Evolutionary conservation across 92 coral and sea anemone genomes (phyloP), one percentile per base, ranked within the genome.

Genomic region (Actinostola sp.): DNA sequence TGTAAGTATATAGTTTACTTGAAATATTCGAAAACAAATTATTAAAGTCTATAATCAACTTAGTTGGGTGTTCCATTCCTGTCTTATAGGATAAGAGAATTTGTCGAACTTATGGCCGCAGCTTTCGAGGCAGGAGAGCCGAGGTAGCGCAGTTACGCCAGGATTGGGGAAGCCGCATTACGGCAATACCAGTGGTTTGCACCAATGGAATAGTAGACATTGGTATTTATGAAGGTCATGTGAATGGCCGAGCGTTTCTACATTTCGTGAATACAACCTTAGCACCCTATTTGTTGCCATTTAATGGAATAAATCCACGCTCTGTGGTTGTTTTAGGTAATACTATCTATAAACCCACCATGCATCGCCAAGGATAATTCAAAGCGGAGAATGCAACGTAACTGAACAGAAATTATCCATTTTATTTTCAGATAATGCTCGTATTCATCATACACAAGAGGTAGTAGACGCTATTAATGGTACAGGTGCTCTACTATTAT

Each of bases 381-480:
- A 39, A 39, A 39, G 45, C n/a, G n/a, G n/a, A n/a, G n/a, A n/a
- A n/a, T n/a, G n/a, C n/a, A n/a, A n/a, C n/a, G n/a, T n/a, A n/a
- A n/a, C n/a, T 41, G 46, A 41, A 41, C 15, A 15, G 20, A 48
- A 5, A 15, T 4, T 15, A 15, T 48, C 3, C 21, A 6, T 19
- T 55, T 23, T 55, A 8, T 59, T 71, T 52, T 8, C 68, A 82
- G 88, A 76, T 70, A 76, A 83, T 61, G 69, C 88, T 9, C 67
- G 78, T 16, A 77, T 82, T 23, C 88, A 83, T 35, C 84, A 83
- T 64, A 48, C 50, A 1, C 52, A 34, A 39, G 73, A 42, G 7
- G 88, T 70, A 2, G 27, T 70, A 10, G 36, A 77, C 17, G 79
- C 79, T 3, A 83, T 76, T 53, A 42, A 75, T 63, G 82, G 72